Evolutionary conservation across 2,888 invertebrate genomes (phyloP), one percentile per base, ranked within the genome.

Genomic region (Gari tellinella): DNA sequence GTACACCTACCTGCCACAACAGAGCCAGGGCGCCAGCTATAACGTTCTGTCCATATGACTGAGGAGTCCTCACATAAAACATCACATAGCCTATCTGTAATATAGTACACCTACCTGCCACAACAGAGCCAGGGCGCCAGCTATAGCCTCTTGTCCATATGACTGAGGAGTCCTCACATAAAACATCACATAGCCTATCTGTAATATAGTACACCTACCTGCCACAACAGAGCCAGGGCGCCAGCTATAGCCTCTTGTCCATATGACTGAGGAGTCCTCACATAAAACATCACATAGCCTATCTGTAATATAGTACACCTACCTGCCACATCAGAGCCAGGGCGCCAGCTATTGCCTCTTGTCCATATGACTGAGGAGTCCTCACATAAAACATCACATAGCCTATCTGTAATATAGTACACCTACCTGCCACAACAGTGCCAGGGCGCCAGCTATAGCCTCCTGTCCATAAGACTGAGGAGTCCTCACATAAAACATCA

Each of bases 281-380:
- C 99, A 89, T 99, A 99, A 93, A 99, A 99, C 99, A 99, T 99
- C 2, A 99, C 97, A 90, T 98, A 99, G 1, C 99, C 99, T 84
- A 99, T 92, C 93, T 93, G 84, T 23, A 89, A n/a, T n/a, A n/a
- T n/a, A n/a, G 8, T 31, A 31, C 19, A 89, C 92, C 92, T 91
- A 96, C 98, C 96, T 98, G 97, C 98, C 99, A 99, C 1, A 99
- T 93, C 63, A 99, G 95, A 0, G 98, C 97, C 1, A 99, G 93
- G 0, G 99, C 99, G 19, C 97, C 96, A 10, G 97, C 97, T 73
- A 99, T 97, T 52, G 98, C 94, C 83, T 97, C 96, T 88, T 98
- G 98, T 0, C 98, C 97, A 51, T 97, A 96, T 89, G 99, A 99
- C 88, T 98, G 97, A 0, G 99, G 98, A 14, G 97, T 96, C 62